phyloP scores from a whole-genome alignment of 2,888 invertebrate species.

The Caenorhabditis virilis region DNA sequence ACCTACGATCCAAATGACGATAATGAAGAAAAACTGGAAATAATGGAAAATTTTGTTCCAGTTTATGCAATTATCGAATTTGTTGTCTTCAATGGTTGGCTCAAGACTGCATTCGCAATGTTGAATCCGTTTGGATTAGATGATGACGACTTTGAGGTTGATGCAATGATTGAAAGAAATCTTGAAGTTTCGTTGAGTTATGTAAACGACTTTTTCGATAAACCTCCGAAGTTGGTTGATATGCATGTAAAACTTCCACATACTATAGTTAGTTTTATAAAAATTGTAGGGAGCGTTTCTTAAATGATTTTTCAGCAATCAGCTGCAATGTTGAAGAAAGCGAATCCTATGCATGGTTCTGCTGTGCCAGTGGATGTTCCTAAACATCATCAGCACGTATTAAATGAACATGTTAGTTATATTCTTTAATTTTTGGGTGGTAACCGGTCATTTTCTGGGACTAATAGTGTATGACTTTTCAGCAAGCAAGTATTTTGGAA shows the following conservation, averaged over 20 bases:
- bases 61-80: slow-evolving; percentile 48
- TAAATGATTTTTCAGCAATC: slow-evolving; percentile 20
- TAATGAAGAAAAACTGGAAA: not conserved
- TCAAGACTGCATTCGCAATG: slow-evolving; percentile 54
- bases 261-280: slow-evolving; percentile 25
- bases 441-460: not conserved
- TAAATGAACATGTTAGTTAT: slow-evolving; percentile 4
- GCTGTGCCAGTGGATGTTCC: slow-evolving; percentile 37
- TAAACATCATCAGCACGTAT: slow-evolving; percentile 16
- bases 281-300: not conserved
- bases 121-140: slow-evolving; percentile 59
- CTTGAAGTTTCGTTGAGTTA: slow-evolving; percentile 43
- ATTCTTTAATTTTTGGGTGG: slow-evolving; percentile 1
- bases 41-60: slow-evolving; percentile 39
- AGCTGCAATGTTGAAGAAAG: slow-evolving; percentile 24
- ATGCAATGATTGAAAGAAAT: slow-evolving; percentile 53
- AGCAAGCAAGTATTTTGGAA: not conserved
- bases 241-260: slow-evolving; percentile 43
- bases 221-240: slow-evolving; percentile 44
- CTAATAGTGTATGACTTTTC: not conserved
- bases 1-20: slow-evolving; percentile 13
- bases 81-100: slow-evolving; percentile 51
- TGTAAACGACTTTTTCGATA: slow-evolving; percentile 51
- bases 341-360: slow-evolving; percentile 49
- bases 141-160: slow-evolving; percentile 60